These are phyloP conservation scores for Lepas anatifera DNA, from an alignment of 2,888 invertebrate genomes.

Conservation along the genomic window DNA sequence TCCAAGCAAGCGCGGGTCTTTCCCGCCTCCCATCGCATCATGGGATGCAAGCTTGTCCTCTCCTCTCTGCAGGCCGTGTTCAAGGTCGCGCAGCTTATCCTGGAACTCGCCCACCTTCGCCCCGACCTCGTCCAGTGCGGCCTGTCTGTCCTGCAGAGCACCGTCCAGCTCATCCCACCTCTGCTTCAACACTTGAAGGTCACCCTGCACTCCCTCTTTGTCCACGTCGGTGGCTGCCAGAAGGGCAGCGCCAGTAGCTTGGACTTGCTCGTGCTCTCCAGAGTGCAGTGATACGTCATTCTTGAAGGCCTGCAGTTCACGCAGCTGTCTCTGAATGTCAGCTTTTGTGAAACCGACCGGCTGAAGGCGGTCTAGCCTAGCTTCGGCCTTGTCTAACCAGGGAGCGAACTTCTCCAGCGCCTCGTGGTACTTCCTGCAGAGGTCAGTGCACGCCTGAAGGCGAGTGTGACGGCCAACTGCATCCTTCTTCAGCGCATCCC, in stretches of 20 bases:
- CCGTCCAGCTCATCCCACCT: conserved; percentile 86
- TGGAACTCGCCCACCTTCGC: conserved; percentile 58
- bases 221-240: conserved; percentile 78
- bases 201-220: conserved; percentile 73
- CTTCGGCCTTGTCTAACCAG: conserved; percentile 78
- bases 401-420: conserved; percentile 73
- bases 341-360: conserved; percentile 65
- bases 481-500: conserved; percentile 82
- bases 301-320: conserved; percentile 74
- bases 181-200: conserved; percentile 65
- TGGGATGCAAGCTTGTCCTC: conserved; percentile 70
- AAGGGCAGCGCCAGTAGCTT: conserved; percentile 74
- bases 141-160: conserved; percentile 59
- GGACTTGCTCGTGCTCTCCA: conserved; percentile 82
- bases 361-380: conserved; percentile 61
- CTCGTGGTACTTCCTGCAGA: conserved; percentile 76
- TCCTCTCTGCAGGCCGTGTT: conserved; percentile 69
- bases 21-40: conserved; percentile 54
- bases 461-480: conserved; percentile 74
- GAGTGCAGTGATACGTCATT: conserved; percentile 89
- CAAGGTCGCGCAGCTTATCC: conserved; percentile 71
- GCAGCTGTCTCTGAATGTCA: conserved; percentile 74
- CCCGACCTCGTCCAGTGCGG: conserved; percentile 65
- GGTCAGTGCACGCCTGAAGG: conserved; percentile 80
- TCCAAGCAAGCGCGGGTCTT: conserved; percentile 70